Conservation (phyloP, 2,888 invertebrate genomes). For the Halictus quadricinctus region DNA sequence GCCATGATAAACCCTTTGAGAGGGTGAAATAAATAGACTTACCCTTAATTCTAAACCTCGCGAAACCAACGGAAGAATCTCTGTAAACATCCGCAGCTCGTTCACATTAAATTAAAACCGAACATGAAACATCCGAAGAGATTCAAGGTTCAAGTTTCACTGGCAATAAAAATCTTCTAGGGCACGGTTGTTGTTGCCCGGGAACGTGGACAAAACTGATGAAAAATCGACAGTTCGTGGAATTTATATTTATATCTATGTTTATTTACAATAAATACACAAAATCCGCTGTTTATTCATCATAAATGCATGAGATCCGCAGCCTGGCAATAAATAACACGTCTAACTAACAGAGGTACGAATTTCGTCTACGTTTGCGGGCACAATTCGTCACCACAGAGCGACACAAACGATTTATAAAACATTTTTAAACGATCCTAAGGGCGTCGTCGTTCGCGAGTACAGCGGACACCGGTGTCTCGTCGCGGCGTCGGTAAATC, state of each 20-base stretch:
- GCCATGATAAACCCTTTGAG: background rate
- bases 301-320: too few species aligned
- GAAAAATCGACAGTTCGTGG: too few species aligned
- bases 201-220: too few species aligned
- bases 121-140: background rate
- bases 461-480: background rate
- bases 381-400: background rate
- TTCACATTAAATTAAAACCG: background rate
- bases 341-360: background rate
- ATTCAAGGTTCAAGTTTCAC: background rate
- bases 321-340: background rate
- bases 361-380: background rate
- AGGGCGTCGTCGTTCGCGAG: too few species aligned
- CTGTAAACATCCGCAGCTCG: background rate
- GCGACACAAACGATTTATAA: background rate
- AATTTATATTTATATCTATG: too few species aligned
- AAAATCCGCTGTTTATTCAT: too few species aligned
- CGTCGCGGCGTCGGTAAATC: background rate
- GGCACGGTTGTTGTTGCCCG: too few species aligned
- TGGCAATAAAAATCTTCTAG: too few species aligned
- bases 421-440: background rate
- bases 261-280: too few species aligned
- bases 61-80: background rate
- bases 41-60: background rate
- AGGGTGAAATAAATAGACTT: background rate